Conservation (phyloP, 1,140 invertebrate genomes). For the Brachionus koreanus region DNA sequence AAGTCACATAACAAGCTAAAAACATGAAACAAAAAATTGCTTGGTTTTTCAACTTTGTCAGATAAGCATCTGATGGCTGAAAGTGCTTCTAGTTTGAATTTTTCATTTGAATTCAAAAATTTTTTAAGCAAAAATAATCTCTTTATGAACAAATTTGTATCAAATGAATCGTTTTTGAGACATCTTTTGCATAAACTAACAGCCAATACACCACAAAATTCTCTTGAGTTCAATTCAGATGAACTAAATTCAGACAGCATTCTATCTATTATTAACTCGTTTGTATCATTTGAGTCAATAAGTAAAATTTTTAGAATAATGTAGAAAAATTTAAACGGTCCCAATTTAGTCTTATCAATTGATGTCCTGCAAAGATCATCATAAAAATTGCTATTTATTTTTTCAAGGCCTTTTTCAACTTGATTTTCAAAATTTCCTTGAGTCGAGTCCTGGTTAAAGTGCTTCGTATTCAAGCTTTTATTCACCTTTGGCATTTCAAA, state of each 20-base stretch:
- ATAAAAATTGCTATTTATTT: neutral
- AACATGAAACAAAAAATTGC: neutral
- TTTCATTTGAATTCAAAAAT: neutral
- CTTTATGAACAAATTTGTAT: neutral
- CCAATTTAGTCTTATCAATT: neutral
- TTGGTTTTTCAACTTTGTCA: neutral
- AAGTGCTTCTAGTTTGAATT: neutral
- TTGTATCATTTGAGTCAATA: neutral
- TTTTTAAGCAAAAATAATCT: neutral
- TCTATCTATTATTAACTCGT: neutral
- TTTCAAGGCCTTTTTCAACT: neutral
- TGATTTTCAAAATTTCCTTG: neutral
- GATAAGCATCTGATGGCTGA: neutral
- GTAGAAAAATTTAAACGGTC: neutral
- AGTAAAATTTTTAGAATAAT: neutral
- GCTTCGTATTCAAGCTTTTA: neutral
- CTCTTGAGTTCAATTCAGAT: neutral
- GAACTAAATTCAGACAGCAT: neutral
- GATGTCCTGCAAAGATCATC: neutral
- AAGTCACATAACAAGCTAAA: neutral
- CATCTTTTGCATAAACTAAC: neutral
- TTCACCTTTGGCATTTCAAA: neutral
- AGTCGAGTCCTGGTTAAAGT: neutral
- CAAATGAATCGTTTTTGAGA: neutral
- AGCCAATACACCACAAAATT: neutral